phyloP scores from a whole-genome alignment of 2,888 invertebrate genomes.

The Netelia fuscicornis region DNA sequence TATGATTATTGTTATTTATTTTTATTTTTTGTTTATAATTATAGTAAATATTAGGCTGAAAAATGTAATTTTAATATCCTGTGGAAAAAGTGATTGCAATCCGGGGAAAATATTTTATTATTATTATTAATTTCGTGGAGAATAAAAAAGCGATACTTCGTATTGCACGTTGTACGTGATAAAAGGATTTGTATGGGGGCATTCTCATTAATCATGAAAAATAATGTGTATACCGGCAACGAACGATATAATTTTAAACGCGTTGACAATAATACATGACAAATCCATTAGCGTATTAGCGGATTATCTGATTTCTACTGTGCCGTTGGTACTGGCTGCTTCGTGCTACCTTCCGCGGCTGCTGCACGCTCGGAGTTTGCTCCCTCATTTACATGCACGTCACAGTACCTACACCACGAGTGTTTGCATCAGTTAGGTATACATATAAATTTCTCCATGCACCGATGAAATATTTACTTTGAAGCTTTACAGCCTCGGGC shows the following conservation, averaged over 20 bases:
- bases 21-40: no score
- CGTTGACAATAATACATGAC: slow-evolving; percentile 77
- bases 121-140: neutral
- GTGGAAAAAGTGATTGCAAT: no score
- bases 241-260: slow-evolving; percentile 64
- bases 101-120: no score
- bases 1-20: no score
- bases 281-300: slow-evolving; percentile 83
- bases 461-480: slow-evolving; percentile 73
- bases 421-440: slow-evolving; percentile 71
- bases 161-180: neutral
- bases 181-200: neutral
- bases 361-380: slow-evolving; percentile 47
- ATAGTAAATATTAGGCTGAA: no score
- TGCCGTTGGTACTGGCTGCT: neutral
- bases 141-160: slow-evolving; percentile 2
- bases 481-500: slow-evolving; percentile 64
- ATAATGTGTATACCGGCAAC: slow-evolving; percentile 29
- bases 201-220: slow-evolving; percentile 43
- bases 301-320: slow-evolving; percentile 75
- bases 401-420: slow-evolving; percentile 70
- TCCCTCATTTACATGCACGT: slow-evolving; percentile 74
- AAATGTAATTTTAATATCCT: no score
- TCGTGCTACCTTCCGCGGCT: neutral
- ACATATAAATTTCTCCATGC: slow-evolving; percentile 72